Evolutionary conservation across 1,140 invertebrate genomes (phyloP), one percentile per base, ranked within the genome.

Genomic region (Triops longicaudatus): DNA sequence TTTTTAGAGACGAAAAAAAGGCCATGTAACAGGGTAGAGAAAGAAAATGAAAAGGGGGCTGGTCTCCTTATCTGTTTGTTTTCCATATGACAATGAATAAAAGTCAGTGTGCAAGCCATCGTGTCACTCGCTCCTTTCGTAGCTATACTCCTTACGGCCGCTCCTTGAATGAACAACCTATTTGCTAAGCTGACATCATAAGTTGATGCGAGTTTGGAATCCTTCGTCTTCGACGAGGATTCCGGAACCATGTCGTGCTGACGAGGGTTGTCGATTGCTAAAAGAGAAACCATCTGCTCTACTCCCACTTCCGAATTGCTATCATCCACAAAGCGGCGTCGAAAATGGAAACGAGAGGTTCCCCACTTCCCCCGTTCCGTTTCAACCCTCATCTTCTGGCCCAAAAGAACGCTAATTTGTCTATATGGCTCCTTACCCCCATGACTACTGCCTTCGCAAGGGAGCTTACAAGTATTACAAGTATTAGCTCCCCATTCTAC

Each of bases 121-220:
- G n/a, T n/a, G 50, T 9, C 22, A 63, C 50, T 5, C 50, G 9
- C 17, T 17, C 50, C 14, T 2, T 63, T 63, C 17, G 11, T 14
- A 14, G 22, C 14, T 22, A 44, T 37, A 7, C 31, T 37, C 31
- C 31, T 37, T 37, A 63, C 50, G 22, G 50, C 50, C 50, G 31
- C 31, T 63, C 50, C 50, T 63, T 63, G 50, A 63, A 63, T 63
- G 50, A 63, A 63, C 50, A 63, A 63, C 50, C 22, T 63, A 63
- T 63, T 63, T 63, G 50, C 22, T 63, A 63, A 63, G 50, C 50
- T 63, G 50, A 63, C 50, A 63, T 63, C 50, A 63, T 63, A 63
- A 63, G 50, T 63, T 63, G 50, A 63, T 63, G 50, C n/a, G n/a
- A n/a, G n/a, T n/a, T n/a, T n/a, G 50, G 50, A 22, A 9, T 63